Evolutionary conservation across 1,140 invertebrate genomes (phyloP), one percentile per base, ranked within the genome.

Genomic region (Chironomus tepperi): DNA sequence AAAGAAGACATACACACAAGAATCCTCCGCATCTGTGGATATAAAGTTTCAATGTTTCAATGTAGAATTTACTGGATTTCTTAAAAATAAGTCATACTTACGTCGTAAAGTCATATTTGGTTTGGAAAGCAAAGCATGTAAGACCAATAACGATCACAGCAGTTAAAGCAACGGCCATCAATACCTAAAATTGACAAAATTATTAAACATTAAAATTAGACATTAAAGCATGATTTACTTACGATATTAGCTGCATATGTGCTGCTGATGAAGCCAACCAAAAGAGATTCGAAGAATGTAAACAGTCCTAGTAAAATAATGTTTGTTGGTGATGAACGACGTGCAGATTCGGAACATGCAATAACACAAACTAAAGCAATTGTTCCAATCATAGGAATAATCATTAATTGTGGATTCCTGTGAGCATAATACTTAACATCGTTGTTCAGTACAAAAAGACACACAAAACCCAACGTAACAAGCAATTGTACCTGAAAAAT

Each of bases 121-220:
- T 96, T 83, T 96, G 94, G 81, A 96, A 92, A 18, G 94, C 92
- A 83, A 96, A 97, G 3, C 96, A 75, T 1, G 94, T 96, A 34
- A 97, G 83, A 2, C 86, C 89, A 0, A 97, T 19, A 0, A 70
- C 65, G 18, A 70, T 70, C 0, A 21, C 0, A 18, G 65, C 18
- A 19, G 65, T 70, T 70, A 70, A 19, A 0, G 18, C 65, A 21
- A 70, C 18, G 0, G 65, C 65, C 65, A 70, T 19, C 6, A 70
- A 19, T 1, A 70, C 65, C 65, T 70, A 19, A 15, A 70, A 70
- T n/a, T n/a, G n/a, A n/a, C n/a, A 70, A 7, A 70, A 67, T 6
- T 57, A 57, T 10, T 2, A 57, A 57, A 10, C 3, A 21, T 70
- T 19, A 3, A 18, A 70, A 70, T 70, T 15, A 5, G 7, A 70